These are phyloP conservation scores for Dromococcyx pavoninus DNA, from an alignment of 2,797 vertebrate species.

Conservation along the genomic window DNA sequence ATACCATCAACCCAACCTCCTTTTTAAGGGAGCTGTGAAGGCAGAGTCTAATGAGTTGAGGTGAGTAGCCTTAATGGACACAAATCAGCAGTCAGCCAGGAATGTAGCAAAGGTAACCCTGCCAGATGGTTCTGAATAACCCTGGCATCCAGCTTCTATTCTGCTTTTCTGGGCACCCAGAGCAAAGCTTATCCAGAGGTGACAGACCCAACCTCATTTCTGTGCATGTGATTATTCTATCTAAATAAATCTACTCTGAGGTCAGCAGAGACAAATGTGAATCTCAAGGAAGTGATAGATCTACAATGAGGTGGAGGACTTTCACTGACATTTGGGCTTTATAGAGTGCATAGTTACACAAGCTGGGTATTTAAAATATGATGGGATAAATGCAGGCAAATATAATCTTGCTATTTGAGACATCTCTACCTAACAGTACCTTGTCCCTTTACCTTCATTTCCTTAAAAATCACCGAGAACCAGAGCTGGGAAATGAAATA, in stretches of 20 bases:
- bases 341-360: accelerated
- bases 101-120: background rate
- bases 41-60: background rate
- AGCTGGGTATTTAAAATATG: background rate
- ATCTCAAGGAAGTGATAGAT: background rate
- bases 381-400: background rate
- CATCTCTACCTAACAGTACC: background rate
- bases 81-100: background rate
- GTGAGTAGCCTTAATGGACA: background rate
- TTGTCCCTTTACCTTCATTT: background rate
- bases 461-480: background rate
- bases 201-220: background rate
- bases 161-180: background rate
- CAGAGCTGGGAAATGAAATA: background rate
- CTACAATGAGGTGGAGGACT: background rate
- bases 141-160: background rate
- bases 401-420: background rate
- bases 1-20: background rate
- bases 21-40: background rate
- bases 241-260: background rate
- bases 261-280: background rate
- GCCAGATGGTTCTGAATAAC: background rate
- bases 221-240: background rate
- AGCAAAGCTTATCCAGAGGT: background rate
- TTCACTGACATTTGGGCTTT: background rate